Base-by-base conservation (phyloP, 2,797 vertebrate genomes). In the Cirrhinus molitorella region DNA sequence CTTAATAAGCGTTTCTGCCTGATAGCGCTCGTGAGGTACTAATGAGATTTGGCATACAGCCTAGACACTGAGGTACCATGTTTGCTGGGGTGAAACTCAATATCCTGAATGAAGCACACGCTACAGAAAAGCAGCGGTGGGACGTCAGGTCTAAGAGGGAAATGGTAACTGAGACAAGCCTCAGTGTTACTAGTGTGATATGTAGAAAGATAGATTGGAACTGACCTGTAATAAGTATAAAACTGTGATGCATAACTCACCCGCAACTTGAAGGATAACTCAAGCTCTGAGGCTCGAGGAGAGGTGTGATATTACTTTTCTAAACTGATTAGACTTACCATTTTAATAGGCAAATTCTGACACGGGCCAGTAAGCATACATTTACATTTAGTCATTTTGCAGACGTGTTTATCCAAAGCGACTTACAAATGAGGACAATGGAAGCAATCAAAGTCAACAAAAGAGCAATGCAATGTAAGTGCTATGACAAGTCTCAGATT, bases 31-130 rank as follows among this genome's bases (percentile, higher is more conserved):
- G 17, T 76, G 63, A 83, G 73, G 81, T 68, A 83, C 63, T 83
- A 76, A 76, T 76, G 81, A 83, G 73, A 76, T 53, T 68, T 83
- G 73, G 73, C 80, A 83, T 23, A 12, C 40, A 68, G 72, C 72
- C 72, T 67, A 83, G 81, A 83, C 81, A 43, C 72, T 17, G 51
- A 45, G 72, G 72, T 82, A 82, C 80, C 71, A 82, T n/a, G 80
- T 84, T 65, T 72, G 47, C 31, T 55, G 68, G 23, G 61, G 61
- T 53, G 43, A 53, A 85, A 75, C 34, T 37, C 49, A 75, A 67
- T 57, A 75, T 61, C 72, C 72, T 71, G 31, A 80, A 61, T 75
- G 28, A 81, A 85, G 61, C 61, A 23, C 34, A 83, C 31, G 49
- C 61, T 61, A 67, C 31, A 34, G 31, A 67, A 11, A 67, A 19